Conservation (phyloP, 2,113 vertebrate species). For the Solea solea region DNA sequence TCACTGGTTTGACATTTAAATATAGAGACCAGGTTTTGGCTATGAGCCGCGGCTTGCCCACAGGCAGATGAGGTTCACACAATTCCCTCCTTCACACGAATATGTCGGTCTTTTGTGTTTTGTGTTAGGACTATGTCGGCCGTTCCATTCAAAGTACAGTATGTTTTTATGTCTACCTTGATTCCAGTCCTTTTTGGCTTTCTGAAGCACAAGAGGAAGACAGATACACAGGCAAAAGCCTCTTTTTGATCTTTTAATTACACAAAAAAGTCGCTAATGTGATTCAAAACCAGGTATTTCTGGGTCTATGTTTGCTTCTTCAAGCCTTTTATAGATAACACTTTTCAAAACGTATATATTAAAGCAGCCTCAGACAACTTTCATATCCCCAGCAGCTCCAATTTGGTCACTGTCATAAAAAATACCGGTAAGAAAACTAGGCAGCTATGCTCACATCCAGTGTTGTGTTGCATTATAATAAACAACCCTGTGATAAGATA, state of each 20-base stretch:
- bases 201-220: slow-evolving; percentile 37
- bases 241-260: slow-evolving; percentile 54
- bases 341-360: not conserved
- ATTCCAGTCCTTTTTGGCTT: slow-evolving; percentile 31
- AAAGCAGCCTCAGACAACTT: not conserved
- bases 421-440: too few relatives aligned
- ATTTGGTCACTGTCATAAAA: too few relatives aligned
- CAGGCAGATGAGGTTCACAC: slow-evolving; percentile 27
- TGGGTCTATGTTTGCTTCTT: not conserved
- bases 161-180: not conserved
- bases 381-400: not conserved
- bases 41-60: slow-evolving; percentile 24
- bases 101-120: slow-evolving; percentile 54
- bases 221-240: slow-evolving; percentile 38
- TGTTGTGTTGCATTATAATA: too few relatives aligned
- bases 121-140: slow-evolving; percentile 48
- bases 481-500: too few relatives aligned
- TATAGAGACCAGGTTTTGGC: slow-evolving; percentile 41
- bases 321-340: not conserved
- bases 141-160: slow-evolving; percentile 42
- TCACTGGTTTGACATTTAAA: slow-evolving; percentile 35
- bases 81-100: slow-evolving; percentile 42
- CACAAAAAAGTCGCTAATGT: slow-evolving; percentile 41
- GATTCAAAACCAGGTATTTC: slow-evolving; percentile 27
- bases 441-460: too few relatives aligned